phyloP scores from a whole-genome alignment of 2,888 invertebrate genomes.

The Sisyra terminalis region DNA sequence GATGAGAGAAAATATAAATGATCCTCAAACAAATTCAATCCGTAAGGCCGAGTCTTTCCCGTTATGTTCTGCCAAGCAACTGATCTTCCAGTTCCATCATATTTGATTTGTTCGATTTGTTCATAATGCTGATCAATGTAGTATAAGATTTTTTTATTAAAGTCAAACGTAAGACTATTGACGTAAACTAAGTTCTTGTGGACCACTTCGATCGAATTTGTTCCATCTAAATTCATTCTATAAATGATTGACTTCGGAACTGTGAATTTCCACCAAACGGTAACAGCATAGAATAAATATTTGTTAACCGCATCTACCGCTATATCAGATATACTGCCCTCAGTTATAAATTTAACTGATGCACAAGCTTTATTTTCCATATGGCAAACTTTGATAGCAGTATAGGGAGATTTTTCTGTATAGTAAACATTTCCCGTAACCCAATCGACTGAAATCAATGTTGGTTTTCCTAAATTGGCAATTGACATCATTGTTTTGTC shows the following conservation, averaged over 20 bases:
- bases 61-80: not conserved
- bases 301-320: conserved; percentile 43
- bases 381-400: conserved; percentile 34
- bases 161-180: conserved; percentile 29
- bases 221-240: conserved; percentile 36
- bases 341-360: conserved; percentile 31
- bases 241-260: conserved; percentile 32
- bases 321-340: conserved; percentile 36
- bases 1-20: conserved; percentile 52
- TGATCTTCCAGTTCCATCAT: conserved; percentile 28
- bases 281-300: conserved; percentile 38
- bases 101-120: conserved; percentile 31
- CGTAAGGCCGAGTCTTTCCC: conserved; percentile 32
- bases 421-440: conserved; percentile 54
- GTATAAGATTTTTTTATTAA: conserved; percentile 46
- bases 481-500: conserved; percentile 20
- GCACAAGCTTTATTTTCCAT: conserved; percentile 36
- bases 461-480: conserved; percentile 29
- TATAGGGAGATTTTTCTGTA: conserved; percentile 17
- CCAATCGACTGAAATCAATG: conserved; percentile 56
- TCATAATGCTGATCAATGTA: conserved; percentile 50
- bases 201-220: conserved; percentile 26
- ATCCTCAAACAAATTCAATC: conserved; percentile 57
- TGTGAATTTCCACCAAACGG: conserved; percentile 27
- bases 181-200: conserved; percentile 12